Base-by-base conservation (phyloP, 2,113 vertebrate genomes). In the Arvicanthis niloticus region DNA sequence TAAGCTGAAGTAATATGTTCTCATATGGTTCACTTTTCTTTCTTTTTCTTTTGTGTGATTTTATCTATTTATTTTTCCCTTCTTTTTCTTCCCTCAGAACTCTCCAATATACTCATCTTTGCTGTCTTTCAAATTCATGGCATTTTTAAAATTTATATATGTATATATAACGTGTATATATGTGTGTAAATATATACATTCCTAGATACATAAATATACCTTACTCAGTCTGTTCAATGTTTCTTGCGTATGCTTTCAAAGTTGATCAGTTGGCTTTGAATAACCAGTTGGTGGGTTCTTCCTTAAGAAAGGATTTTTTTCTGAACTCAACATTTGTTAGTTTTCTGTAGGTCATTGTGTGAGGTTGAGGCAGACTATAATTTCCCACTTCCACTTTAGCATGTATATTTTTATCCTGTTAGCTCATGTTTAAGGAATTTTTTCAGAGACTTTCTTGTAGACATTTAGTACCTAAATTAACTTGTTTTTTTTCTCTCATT, bases 1-100 rank as follows among this genome's bases (percentile, higher is more conserved):
- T 77, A 72, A 91, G 4, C 42, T 92, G 40, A 94, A 93, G 86
- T 86, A 45, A 53, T 91, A 31, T 65, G 70, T 91, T 95, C 68
- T 91, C 24, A 96, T 81, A 45, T 60, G 34, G 17, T 58, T 37
- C 34, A 58, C 17, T 56, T 56, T 56, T 37, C 22, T 24, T 24
- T 22, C 24, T 81, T 60, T 22, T 4, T 21, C 22, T 56, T 21
- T 60, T n/a, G n/a, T 81, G 58, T 60, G 8, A 56, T 58, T 80
- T 37, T 80, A 21, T 6, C 53, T 80, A 80, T n/a, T n/a, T n/a
- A 56, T 56, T 80, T 53, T 10, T 58, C 8, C 51, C 51, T 56
- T 56, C 31, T 5, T 10, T 81, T 81, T n/a, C 4, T 1, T 56
- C 34, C 34, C 4, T 81, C 31, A 11, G n/a, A 81, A n/a, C 78